Evolutionary conservation across 2,888 invertebrate species (phyloP), one percentile per base, ranked within the genome.

Genomic region (Sipha maydis): DNA sequence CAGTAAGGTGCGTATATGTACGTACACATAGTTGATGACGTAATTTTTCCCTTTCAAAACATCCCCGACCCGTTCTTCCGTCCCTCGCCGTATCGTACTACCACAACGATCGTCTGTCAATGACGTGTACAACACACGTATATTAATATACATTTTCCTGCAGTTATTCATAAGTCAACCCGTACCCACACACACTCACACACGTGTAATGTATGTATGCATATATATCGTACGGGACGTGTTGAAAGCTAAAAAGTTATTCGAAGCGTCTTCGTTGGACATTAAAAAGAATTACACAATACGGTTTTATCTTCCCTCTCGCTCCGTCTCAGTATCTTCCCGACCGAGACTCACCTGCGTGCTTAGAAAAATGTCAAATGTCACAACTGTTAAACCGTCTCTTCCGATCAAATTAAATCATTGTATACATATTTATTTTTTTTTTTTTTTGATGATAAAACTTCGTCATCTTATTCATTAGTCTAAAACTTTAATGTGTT

Each of bases 211-310:
- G 8, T 41, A 41, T 41, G 7, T 41, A 41, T 8, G 9, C 8
- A 41, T 34, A 34, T 34, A 34, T 34, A 34, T 34, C 34, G 34
- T 34, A 34, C 14, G 14, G n/a, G 78, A 78, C 31, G 78, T 31
- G 78, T 78, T 56, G 56, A 78, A 78, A 78, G 78, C 41, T 8
- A 8, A 9, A 41, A 9, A 7, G 41, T 41, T 41, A 7, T 41
- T 9, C 41, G 41, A 8, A 41, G 9, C 41, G 8, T 9, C 41
- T 41, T 54, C 61, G 61, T 61, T 21, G 14, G 61, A 21, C 48
- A 54, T 77, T 77, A 77, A 77, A 25, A 28, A 54, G 48, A 77
- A 78, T 54, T 54, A 78, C 77, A 31, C 77, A 78, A 78, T 54
- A 78, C 19, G 54, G 28, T 78, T 54, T 78, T 28, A 78, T 78